Evolutionary conservation across 1,140 invertebrate species (phyloP).

Genomic region (Dendrolimus kikuchii): DNA sequence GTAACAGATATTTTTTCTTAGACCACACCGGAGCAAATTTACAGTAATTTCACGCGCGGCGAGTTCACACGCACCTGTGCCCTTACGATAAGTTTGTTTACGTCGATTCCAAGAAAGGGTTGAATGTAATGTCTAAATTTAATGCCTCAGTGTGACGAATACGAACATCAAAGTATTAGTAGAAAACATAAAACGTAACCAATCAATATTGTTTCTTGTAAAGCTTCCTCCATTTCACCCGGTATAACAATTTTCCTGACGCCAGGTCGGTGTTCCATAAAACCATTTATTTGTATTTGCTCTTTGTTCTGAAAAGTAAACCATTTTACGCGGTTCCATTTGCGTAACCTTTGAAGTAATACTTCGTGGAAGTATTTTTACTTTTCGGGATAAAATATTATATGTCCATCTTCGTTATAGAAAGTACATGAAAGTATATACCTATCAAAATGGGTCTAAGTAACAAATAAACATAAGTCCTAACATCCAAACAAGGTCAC

Average conservation of each 20-base stretch:
- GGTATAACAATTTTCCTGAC: constrained; percentile 1
- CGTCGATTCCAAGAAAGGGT: constrained; percentile 19
- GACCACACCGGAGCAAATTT: constrained; percentile 65
- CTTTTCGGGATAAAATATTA: too few relatives aligned
- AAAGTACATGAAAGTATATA: too few relatives aligned
- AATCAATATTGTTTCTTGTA: constrained; percentile 3
- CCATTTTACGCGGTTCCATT: too few relatives aligned
- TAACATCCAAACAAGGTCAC: too few relatives aligned
- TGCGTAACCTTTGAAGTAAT: too few relatives aligned
- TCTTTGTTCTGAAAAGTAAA: too few relatives aligned
- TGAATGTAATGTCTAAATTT: constrained; percentile 20
- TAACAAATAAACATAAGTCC: too few relatives aligned
- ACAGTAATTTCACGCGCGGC: constrained; percentile 62
- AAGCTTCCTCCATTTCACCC: constrained; percentile 3
- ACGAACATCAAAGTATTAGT: constrained; percentile 13
- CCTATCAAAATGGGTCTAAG: too few relatives aligned
- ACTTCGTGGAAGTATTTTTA: too few relatives aligned
- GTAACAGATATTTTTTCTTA: constrained; percentile 44
- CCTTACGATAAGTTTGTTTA: constrained; percentile 19
- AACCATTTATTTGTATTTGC: constrained; percentile 1
- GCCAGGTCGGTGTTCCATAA: constrained; percentile 4
- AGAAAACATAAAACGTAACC: constrained; percentile 8
- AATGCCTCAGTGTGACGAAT: constrained; percentile 16
- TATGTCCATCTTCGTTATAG: too few relatives aligned
- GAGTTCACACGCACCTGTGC: constrained; percentile 62